phyloP scores from a whole-genome alignment of 2,797 vertebrate genomes.

The Alca torda region DNA sequence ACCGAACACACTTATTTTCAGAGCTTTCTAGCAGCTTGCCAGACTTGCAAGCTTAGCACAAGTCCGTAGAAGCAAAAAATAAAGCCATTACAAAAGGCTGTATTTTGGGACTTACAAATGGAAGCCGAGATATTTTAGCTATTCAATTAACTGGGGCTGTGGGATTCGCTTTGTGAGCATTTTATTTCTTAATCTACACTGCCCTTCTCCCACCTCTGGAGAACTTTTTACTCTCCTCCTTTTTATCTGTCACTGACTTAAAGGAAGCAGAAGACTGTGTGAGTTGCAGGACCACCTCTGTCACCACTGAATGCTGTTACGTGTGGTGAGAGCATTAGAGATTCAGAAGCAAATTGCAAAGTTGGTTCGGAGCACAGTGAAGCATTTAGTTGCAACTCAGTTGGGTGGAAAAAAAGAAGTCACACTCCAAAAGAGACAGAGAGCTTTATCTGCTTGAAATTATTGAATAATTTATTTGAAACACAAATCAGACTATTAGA shows the following conservation, averaged over 20 bases:
- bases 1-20: neutral
- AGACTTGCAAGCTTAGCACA: slow-evolving; percentile 50
- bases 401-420: slow-evolving; percentile 42
- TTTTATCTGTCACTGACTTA: slow-evolving; percentile 26
- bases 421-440: slow-evolving; percentile 55
- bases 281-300: slow-evolving; percentile 25
- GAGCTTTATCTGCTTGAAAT: slow-evolving; percentile 56
- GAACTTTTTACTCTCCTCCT: slow-evolving; percentile 11
- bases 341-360: slow-evolving; percentile 63
- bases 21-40: neutral
- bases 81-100: slow-evolving; percentile 14
- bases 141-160: slow-evolving; percentile 43
- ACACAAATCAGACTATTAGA: slow-evolving; percentile 54
- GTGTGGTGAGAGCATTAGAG: slow-evolving; percentile 6
- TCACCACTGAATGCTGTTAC: neutral
- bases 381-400: slow-evolving; percentile 53
- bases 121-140: slow-evolving; percentile 54
- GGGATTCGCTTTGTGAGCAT: slow-evolving; percentile 57
- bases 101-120: slow-evolving; percentile 39
- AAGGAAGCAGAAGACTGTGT: neutral
- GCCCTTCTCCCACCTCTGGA: slow-evolving; percentile 49
- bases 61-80: slow-evolving; percentile 3
- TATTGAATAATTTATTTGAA: slow-evolving; percentile 60
- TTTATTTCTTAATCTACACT: slow-evolving; percentile 48
- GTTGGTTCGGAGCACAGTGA: slow-evolving; percentile 37